Conservation (phyloP, 2,888 invertebrate species). For the Melanostoma mellinum region DNA sequence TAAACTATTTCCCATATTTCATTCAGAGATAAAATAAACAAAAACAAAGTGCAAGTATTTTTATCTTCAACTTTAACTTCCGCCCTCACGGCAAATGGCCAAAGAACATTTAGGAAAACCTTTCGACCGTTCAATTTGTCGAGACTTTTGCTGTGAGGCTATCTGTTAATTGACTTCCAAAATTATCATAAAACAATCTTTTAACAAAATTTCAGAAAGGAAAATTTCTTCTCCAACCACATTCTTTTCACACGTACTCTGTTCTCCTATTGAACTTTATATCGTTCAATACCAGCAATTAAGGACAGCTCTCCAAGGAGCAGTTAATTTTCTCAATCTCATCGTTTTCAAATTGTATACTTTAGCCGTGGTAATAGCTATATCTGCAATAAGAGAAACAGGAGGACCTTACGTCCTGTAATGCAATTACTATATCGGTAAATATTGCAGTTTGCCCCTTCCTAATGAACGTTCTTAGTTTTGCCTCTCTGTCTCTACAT, state of each 20-base stretch:
- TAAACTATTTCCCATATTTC: too few species aligned
- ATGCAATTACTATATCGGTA: constrained; percentile 69
- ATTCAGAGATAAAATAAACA: too few species aligned
- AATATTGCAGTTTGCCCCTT: constrained; percentile 45
- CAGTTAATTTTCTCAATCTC: constrained; percentile 72
- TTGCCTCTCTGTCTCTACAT: neutral
- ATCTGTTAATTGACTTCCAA: constrained; percentile 36
- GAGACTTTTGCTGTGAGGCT: constrained; percentile 9
- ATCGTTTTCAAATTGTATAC: constrained; percentile 61
- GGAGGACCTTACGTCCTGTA: constrained; percentile 56
- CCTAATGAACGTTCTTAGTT: constrained; percentile 10
- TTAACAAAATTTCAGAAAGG: constrained; percentile 34
- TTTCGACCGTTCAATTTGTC: constrained; percentile 34
- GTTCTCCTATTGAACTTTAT: constrained; percentile 42
- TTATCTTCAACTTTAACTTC: neutral
- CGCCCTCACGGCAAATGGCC: neutral
- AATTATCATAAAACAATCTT: constrained; percentile 64
- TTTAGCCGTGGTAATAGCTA: constrained; percentile 53
- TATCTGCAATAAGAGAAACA: constrained; percentile 39
- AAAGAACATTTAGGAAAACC: neutral
- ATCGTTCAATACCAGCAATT: constrained; percentile 71
- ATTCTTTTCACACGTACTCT: constrained; percentile 10
- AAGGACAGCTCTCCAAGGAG: constrained; percentile 66
- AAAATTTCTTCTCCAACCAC: neutral
- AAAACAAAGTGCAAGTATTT: too few species aligned